Conservation (phyloP, 2,113 vertebrate genomes). For the Motacilla tschutschensis region DNA sequence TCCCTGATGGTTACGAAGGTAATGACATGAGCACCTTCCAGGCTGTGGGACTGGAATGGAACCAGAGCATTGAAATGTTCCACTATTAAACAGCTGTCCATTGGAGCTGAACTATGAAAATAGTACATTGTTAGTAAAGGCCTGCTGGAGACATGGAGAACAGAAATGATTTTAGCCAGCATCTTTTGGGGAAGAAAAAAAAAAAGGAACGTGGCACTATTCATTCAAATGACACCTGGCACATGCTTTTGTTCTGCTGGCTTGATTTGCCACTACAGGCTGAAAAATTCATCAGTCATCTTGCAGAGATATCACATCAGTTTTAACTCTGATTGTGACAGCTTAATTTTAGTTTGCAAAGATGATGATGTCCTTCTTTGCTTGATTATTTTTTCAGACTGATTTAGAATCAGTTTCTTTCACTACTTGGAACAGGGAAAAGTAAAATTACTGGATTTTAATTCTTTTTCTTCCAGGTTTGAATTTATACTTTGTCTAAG, state of each 20-base stretch:
- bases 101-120: background rate
- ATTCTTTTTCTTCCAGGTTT: background rate
- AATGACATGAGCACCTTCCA: background rate
- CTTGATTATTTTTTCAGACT: background rate
- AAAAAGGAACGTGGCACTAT: background rate
- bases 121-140: background rate
- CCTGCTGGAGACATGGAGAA: background rate
- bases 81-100: background rate
- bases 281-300: background rate
- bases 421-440: background rate
- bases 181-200: background rate
- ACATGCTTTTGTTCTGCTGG: background rate
- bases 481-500: background rate
- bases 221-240: background rate
- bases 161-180: background rate
- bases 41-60: background rate
- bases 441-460: background rate
- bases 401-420: background rate
- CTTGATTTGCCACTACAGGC: background rate
- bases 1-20: background rate
- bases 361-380: background rate
- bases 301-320: background rate
- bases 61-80: background rate
- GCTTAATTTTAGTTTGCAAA: conserved; percentile 7
- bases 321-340: conserved; percentile 21